Evolutionary conservation across 2,113 vertebrate species (phyloP), one percentile per base, ranked within the genome.

Genomic region (Nestor notabilis): DNA sequence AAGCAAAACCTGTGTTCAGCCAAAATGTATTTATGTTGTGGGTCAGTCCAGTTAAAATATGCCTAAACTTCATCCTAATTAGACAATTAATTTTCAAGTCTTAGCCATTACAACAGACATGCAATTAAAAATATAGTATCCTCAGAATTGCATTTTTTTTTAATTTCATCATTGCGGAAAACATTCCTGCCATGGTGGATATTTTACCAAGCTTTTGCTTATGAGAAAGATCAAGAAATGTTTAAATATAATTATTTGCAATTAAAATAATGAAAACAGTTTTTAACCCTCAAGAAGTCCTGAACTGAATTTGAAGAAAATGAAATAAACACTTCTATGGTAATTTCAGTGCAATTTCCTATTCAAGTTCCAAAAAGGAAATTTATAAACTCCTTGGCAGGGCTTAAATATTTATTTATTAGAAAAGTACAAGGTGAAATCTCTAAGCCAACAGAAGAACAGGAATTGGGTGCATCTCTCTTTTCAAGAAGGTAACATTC

Each of bases 321-420:
- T 41, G 0, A 72, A 90, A 60, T 23, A 49, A 50, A 8, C 7
- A 17, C 2, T 69, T 80, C 14, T 37, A 16, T 0, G 0, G 17
- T 28, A 1, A 60, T 76, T 78, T 85, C 17, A 28, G 5, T 50
- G 3, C 25, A 13, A 23, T 41, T 72, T 49, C 6, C 4, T 55
- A 12, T 20, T 41, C 5, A 35, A 5, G 3, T 33, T 58, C 13
- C 23, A 16, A 23, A 7, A 60, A 43, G 10, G 0, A 52, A 37
- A 58, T 43, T 55, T 92, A 15, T 56, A 41, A 29, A 31, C 8
- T 50, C 5, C 17, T 49, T 49, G 8, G 1, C 11, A 61, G 3
- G 6, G 3, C 0, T 44, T 71, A 53, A 37, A 31, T 83, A 58
- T 65, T 64, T 72, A 69, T 80, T 66, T 17, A 50, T 37, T 58